These are phyloP conservation scores for Bryconaethiops microstoma DNA, from an alignment of 2,797 vertebrate species.

Conservation along the genomic window DNA sequence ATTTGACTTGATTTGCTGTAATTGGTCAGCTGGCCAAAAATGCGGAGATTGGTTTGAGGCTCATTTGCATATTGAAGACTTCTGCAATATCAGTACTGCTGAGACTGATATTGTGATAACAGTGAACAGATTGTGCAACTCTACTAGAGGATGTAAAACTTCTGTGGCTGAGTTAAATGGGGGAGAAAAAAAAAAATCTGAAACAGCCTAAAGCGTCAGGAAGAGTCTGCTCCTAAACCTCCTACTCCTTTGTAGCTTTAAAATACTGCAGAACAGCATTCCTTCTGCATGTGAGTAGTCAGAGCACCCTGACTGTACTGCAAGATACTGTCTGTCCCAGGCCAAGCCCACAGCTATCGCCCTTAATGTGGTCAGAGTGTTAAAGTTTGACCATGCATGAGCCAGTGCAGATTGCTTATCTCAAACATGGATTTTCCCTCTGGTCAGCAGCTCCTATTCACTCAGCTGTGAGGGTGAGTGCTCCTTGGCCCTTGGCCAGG, in stretches of 20 bases:
- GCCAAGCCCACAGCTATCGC: not conserved
- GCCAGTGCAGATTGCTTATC: constrained; percentile 2
- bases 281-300: not conserved
- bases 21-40: too few relatives aligned
- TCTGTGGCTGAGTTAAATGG: not conserved
- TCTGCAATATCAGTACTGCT: too few relatives aligned
- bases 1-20: too few relatives aligned
- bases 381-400: constrained; percentile 23
- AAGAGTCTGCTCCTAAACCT: not conserved
- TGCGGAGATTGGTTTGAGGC: too few relatives aligned
- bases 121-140: too few relatives aligned
- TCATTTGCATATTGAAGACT: too few relatives aligned
- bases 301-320: not conserved
- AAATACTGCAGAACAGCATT: not conserved
- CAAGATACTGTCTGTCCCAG: not conserved
- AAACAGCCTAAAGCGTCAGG: not conserved
- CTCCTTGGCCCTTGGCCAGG: constrained; percentile 37
- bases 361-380: not conserved
- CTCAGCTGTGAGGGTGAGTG: not conserved
- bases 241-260: not conserved
- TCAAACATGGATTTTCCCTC: constrained; percentile 4
- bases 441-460: constrained; percentile 26
- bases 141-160: too few relatives aligned
- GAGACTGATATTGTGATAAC: too few relatives aligned
- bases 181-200: not conserved